Base-by-base conservation (phyloP, 2,797 vertebrate genomes). In the Lateolabrax maculatus region DNA sequence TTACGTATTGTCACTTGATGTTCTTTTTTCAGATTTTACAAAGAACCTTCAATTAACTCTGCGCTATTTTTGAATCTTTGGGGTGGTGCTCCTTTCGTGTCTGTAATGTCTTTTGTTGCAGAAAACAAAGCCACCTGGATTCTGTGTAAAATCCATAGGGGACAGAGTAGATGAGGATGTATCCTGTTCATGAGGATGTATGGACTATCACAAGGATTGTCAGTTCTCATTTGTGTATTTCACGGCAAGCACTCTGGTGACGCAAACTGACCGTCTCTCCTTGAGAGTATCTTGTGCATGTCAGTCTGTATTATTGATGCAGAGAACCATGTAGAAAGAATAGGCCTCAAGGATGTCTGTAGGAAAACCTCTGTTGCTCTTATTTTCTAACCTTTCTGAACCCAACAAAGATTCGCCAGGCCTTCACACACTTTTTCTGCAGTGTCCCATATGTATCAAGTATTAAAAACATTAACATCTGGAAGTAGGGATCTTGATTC, bases 221-320 rank as follows among this genome's bases (percentile, higher is more conserved):
- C 94, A 92, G 67, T 90, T 95, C 89, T 90, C 91, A 83, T 94
- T 93, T 93, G 86, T 92, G 92, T 90, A 80, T 91, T 92, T 90
- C 90, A 85, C 44, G 36, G 86, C 79, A 44, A 76, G 90, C 82
- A 87, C 83, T 81, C 82, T 58, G 75, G 81, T 52, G 66, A 91
- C 64, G 27, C 83, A 83, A 89, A 88, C 81, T 81, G 90, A 93
- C 90, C 86, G 84, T 67, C 67, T 93, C 92, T 92, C 87, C 92
- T 94, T 93, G 84, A 90, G 87, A 93, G 89, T 90, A 87, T 94
- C 92, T 95, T 92, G 90, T 92, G 85, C 82, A 87, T 60, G 89
- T 94, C 91, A 87, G 83, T 87, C 86, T 85, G 74, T 83, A 81
- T 94, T 95, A 93, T 93, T 91, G 91, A 93, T 90, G 84, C 84